Evolutionary conservation across 2,888 invertebrate genomes (phyloP).

Genomic region (Epicampocera succincta): DNA sequence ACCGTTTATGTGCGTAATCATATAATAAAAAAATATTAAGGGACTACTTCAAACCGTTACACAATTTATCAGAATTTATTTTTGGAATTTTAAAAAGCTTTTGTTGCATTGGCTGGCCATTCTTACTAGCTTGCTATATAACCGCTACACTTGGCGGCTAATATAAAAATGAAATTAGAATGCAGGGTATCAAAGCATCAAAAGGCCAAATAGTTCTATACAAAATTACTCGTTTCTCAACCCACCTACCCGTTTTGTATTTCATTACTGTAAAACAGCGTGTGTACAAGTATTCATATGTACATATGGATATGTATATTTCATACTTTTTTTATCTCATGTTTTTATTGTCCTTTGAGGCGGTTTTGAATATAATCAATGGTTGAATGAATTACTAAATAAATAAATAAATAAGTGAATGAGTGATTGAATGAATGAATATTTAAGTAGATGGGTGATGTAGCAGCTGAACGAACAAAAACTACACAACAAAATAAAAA

Average conservation of each 20-base stretch:
- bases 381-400: slow-evolving; percentile 65
- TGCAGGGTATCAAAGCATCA: neutral
- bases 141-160: no score
- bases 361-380: slow-evolving; percentile 65
- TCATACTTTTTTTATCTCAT: slow-evolving; percentile 37
- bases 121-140: no score
- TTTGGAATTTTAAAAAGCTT: no score
- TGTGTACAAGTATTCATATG: no score
- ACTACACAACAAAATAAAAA: slow-evolving; percentile 49
- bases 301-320: slow-evolving; percentile 2
- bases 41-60: no score
- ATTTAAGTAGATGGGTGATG: slow-evolving; percentile 61
- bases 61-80: no score
- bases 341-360: slow-evolving; percentile 57
- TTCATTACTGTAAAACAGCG: no score
- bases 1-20: no score
- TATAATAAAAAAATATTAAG: no score
- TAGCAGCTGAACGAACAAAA: slow-evolving; percentile 53
- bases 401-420: slow-evolving; percentile 55
- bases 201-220: neutral
- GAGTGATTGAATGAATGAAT: slow-evolving; percentile 60
- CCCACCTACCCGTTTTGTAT: neutral
- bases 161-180: neutral
- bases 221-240: neutral
- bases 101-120: no score